Conservation (phyloP, 2,888 invertebrate species). For the Octodonta nipae region DNA sequence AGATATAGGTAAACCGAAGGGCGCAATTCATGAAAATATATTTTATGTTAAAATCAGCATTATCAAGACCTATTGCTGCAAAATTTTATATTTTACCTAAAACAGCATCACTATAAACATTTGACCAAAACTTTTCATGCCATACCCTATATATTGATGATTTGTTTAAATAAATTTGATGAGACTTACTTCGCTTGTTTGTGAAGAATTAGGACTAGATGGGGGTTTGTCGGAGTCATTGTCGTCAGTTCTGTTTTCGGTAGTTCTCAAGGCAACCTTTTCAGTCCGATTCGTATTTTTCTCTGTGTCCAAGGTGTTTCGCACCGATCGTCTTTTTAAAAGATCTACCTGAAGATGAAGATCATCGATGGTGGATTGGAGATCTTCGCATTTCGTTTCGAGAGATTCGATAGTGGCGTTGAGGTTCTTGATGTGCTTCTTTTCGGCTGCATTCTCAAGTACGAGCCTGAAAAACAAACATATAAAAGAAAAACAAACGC, state of each 20-base stretch:
- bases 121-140: too few species aligned
- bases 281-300: slow-evolving; percentile 3
- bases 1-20: too few species aligned
- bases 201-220: slow-evolving; percentile 20
- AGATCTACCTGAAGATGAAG: slow-evolving; percentile 48
- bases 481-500: too few species aligned
- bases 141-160: too few species aligned
- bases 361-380: slow-evolving; percentile 68
- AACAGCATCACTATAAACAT: too few species aligned
- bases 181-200: slow-evolving; percentile 20
- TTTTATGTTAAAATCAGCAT: too few species aligned
- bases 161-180: too few species aligned
- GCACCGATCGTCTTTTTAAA: slow-evolving; percentile 34
- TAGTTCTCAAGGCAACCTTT: slow-evolving; percentile 13
- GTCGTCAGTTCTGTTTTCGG: slow-evolving; percentile 12
- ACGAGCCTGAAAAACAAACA: slow-evolving; percentile 48
- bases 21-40: too few species aligned
- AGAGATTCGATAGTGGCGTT: slow-evolving; percentile 63
- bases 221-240: slow-evolving; percentile 10
- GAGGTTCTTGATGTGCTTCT: slow-evolving; percentile 73
- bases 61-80: too few species aligned
- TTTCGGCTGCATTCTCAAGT: slow-evolving; percentile 70
- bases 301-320: slow-evolving; percentile 8
- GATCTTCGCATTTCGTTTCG: slow-evolving; percentile 71
- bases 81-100: too few species aligned